These are phyloP conservation scores for Nematopogon swammerdamellus DNA, from an alignment of 2,888 invertebrate species.

Conservation along the genomic window DNA sequence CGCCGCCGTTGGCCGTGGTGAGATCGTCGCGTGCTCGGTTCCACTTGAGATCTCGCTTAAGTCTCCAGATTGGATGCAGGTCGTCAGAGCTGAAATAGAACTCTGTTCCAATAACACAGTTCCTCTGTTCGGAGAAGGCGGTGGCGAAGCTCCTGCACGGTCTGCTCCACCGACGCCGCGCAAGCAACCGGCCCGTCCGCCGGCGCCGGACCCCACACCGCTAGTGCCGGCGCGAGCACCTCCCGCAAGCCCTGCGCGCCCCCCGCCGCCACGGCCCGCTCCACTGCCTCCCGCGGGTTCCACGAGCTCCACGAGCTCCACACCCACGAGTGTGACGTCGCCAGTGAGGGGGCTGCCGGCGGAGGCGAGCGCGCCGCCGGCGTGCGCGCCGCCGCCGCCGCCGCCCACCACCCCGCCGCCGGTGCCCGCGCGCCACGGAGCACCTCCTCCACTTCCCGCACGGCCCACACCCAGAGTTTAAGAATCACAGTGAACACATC, in stretches of 20 bases:
- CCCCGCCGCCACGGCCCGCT: constrained; percentile 59
- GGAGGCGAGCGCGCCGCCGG: constrained; percentile 60
- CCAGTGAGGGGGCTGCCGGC: constrained; percentile 46
- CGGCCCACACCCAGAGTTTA: constrained; percentile 37
- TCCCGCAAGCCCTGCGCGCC: constrained; percentile 48
- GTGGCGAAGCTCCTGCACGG: constrained; percentile 32
- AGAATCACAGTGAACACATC: constrained; percentile 16
- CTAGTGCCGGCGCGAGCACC: constrained; percentile 42
- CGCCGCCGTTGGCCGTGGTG: constrained; percentile 59
- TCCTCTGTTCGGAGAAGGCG: constrained; percentile 60
- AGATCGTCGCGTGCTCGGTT: constrained; percentile 62
- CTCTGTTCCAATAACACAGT: constrained; percentile 83
- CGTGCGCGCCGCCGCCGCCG: constrained; percentile 59
- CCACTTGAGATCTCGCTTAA: constrained; percentile 71
- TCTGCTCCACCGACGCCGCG: constrained; percentile 47
- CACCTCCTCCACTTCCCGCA: constrained; percentile 67
- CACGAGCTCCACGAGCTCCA: constrained; percentile 35
- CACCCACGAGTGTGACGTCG: constrained; percentile 24
- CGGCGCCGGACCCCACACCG: constrained; percentile 56
- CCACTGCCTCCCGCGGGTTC: constrained; percentile 51
- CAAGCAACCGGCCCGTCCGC: constrained; percentile 58
- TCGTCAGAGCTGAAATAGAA: constrained; percentile 78
- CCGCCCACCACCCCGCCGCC: constrained; percentile 43
- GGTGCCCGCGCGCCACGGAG: constrained; percentile 56
- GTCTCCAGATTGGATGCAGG: constrained; percentile 81